Percentiles rank a stretch among this genome's conserved stretches.
These are phyloP conservation scores for Malurus alboscapulatus DNA, from an alignment of 2,113 vertebrate genomes.

Conservation along the genomic window DNA sequence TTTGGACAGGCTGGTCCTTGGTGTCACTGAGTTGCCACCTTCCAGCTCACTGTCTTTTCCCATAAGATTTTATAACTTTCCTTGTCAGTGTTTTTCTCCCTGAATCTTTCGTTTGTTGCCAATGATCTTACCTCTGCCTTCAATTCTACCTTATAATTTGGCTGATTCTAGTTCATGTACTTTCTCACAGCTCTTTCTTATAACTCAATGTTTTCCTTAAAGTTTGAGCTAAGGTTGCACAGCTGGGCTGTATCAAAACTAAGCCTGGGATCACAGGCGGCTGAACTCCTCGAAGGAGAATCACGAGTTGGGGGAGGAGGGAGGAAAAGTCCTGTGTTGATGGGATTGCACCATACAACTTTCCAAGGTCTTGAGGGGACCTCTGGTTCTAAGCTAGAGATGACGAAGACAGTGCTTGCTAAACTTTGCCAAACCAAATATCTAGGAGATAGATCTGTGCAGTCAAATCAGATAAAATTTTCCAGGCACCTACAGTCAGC, in stretches of 20 bases:
- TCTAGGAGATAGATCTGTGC: background rate
- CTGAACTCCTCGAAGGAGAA: constrained; percentile 44
- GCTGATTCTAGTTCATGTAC: background rate
- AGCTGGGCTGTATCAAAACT: constrained; percentile 53
- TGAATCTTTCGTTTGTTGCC: background rate
- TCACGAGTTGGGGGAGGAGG: background rate
- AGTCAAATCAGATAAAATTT: constrained; percentile 15
- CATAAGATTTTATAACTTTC: background rate
- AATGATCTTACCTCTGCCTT: background rate
- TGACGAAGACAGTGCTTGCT: background rate
- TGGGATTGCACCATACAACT: background rate
- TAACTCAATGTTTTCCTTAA: constrained; percentile 11
- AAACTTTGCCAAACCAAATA: background rate
- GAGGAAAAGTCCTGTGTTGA: background rate
- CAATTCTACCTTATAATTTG: background rate
- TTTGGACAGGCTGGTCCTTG: background rate
- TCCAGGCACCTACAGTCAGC: background rate
- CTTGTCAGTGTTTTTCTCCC: background rate
- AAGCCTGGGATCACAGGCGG: constrained; percentile 21
- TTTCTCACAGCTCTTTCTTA: constrained; percentile 1
- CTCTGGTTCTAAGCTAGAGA: background rate
- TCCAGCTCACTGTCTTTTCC: background rate
- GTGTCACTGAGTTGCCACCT: background rate
- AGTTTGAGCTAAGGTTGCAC: constrained; percentile 18
- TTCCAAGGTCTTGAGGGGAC: background rate